phyloP scores from a whole-genome alignment of 2,113 vertebrate species.

The Raja brachyura region DNA sequence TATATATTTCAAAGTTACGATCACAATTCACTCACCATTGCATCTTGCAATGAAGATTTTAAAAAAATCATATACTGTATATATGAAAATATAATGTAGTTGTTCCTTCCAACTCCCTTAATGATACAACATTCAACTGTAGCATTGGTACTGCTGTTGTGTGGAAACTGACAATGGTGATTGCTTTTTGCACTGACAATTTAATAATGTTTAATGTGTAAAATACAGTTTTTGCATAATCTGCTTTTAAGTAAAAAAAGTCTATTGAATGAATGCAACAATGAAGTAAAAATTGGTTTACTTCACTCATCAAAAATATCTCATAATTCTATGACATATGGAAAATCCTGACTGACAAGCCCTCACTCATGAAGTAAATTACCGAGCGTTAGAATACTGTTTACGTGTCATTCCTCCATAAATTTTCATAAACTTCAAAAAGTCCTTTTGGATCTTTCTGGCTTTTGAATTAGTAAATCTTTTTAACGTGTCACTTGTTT shows the following conservation, averaged over 20 bases:
- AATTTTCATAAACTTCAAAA: constrained; percentile 24
- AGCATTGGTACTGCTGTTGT: not conserved
- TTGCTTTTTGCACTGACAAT: not conserved
- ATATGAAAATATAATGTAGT: not conserved
- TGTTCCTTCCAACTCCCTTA: not conserved
- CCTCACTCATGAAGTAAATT: not conserved
- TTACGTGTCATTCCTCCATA: constrained; percentile 6
- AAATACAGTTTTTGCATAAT: not conserved
- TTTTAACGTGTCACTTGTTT: not conserved
- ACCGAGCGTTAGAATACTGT: not conserved
- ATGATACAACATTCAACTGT: not conserved
- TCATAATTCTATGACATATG: not conserved
- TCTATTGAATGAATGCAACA: not conserved
- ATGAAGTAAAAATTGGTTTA: not conserved
- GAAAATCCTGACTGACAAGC: not conserved
- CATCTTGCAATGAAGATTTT: not conserved
- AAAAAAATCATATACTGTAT: not conserved
- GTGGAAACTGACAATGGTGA: not conserved
- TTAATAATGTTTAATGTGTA: not conserved
- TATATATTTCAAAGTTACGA: not conserved
- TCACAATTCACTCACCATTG: not conserved
- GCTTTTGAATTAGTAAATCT: not conserved
- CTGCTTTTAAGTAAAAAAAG: not conserved
- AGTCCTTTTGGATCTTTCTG: not conserved
- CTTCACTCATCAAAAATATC: constrained; percentile 7